Base-by-base conservation (phyloP, 2,113 vertebrate species). In the Nicator chloris region DNA sequence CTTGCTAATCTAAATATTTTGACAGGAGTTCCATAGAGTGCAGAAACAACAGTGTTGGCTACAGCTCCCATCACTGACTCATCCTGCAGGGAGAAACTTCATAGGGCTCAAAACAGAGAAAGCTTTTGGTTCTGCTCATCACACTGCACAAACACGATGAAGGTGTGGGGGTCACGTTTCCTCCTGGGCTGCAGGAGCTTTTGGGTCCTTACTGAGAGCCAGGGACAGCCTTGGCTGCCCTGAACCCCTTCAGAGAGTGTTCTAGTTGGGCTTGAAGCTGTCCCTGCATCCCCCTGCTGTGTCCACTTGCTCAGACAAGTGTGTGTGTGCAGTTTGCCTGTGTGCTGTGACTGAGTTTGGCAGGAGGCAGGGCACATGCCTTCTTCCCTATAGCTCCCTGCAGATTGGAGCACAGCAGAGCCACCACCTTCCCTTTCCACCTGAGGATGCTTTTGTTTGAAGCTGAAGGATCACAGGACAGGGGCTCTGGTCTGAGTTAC, bases 1-100 rank as follows among this genome's bases (percentile, higher is more conserved):
- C 54, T 88, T 3, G 3, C 80, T 95, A 75, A 91, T 61, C 71
- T 95, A 94, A 96, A 95, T 94, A 95, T 95, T 96, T 94, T 96
- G 95, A 95, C 76, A 82, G 63, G 65, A 84, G 47, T 78, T 85
- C 69, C 72, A 94, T 2, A 3, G 72, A 92, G 88, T 44, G 30
- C 82, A 87, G 88, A 93, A 92, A 88, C 91, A 92, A 88, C 68
- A 86, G 42, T 45, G 35, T 37, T 94, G 86, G 85, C 95, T 90
- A 77, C 77, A 88, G 64, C 50, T 93, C 54, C 56, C 3, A 2
- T 69, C 88, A 82, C 81, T 96, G 92, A 94, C 60, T 96, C 93
- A 97, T 88, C 53, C 64, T 83, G 44, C 33, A 72, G 26, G 57
- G 56, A 88, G 68, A 89, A 91, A 86, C 21, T 28, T 50, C 4